Base-by-base conservation (phyloP, 2,113 vertebrate species). In the Ictalurus furcatus region DNA sequence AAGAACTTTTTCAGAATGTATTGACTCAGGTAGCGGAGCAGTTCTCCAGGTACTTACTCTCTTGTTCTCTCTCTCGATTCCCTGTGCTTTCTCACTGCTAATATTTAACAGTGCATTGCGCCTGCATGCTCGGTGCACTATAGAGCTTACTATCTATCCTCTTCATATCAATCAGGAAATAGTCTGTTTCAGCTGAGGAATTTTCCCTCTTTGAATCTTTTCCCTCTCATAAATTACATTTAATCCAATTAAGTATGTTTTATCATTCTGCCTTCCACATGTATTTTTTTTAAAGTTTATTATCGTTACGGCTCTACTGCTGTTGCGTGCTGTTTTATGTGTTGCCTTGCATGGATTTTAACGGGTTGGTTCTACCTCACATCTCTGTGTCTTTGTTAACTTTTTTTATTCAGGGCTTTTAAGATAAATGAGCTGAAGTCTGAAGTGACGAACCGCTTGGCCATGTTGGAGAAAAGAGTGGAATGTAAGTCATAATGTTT, bases 351-450 rank as follows among this genome's bases (percentile, higher is more conserved):
- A 5, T 14, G 30, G 54, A 25, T 61, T 13, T 40, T 12, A 84
- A 40, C 44, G 9, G 3, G 30, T 37, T 61, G 0, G 11, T 59
- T 34, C 30, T 12, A 23, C 0, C 4, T 56, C 78, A 83, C 56
- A 30, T 82, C 3, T 69, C 2, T 86, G 3, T 87, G 30, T 84
- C 28, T 58, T 21, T 76, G 21, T 83, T 28, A n/a, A 52, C 12
- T 25, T 76, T 84, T 78, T 28, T 85, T 34, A 90, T 88, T 58
- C 90, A 99, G 97, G 91, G 96, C 96, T 0, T 98, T 98, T 93
- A 98, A 97, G 94, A 97, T 99, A 94, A 98, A 96, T 86, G 97
- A 99, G 81, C 95, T 98, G 94, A 98, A 97, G 94, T 95, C 96
- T 0, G 98, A 99, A 91, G 96, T 99, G 90, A 95, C 96, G 3